A percentile compares a stretch with the other conserved stretches of the same genome.
Conservation (phyloP, 2,888 invertebrate genomes). For the Hypomecis atomaria region DNA sequence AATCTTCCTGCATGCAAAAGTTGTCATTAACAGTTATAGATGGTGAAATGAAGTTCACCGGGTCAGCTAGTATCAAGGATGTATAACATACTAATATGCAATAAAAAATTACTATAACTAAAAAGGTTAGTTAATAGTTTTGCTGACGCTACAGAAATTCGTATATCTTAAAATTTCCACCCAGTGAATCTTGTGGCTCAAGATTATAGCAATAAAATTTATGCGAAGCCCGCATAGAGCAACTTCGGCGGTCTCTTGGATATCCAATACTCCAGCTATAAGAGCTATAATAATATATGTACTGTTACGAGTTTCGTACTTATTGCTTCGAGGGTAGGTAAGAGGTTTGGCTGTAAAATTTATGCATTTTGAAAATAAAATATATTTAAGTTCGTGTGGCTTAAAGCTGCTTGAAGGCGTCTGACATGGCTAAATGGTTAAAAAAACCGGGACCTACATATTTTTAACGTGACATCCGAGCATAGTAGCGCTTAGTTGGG, state of each 20-base stretch:
- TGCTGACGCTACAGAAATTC: slow-evolving; percentile 65
- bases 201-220: slow-evolving; percentile 83
- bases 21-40: too few species aligned
- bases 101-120: too few species aligned
- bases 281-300: neutral
- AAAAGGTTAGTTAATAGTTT: slow-evolving; percentile 14
- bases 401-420: too few species aligned
- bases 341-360: neutral
- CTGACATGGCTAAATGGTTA: too few species aligned
- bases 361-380: neutral
- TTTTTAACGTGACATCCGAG: too few species aligned
- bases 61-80: too few species aligned
- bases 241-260: slow-evolving; percentile 29
- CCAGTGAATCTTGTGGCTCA: slow-evolving; percentile 81
- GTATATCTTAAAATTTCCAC: slow-evolving; percentile 84
- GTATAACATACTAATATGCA: too few species aligned
- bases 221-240: slow-evolving; percentile 66
- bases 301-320: neutral
- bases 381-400: too few species aligned
- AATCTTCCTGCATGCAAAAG: too few species aligned
- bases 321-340: slow-evolving; percentile 4
- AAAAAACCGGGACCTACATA: too few species aligned
- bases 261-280: slow-evolving; percentile 26
- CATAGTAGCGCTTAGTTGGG: too few species aligned
- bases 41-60: too few species aligned